phyloP scores from a whole-genome alignment of 2,797 vertebrate species.

The Enteromius unitaeniatus region DNA sequence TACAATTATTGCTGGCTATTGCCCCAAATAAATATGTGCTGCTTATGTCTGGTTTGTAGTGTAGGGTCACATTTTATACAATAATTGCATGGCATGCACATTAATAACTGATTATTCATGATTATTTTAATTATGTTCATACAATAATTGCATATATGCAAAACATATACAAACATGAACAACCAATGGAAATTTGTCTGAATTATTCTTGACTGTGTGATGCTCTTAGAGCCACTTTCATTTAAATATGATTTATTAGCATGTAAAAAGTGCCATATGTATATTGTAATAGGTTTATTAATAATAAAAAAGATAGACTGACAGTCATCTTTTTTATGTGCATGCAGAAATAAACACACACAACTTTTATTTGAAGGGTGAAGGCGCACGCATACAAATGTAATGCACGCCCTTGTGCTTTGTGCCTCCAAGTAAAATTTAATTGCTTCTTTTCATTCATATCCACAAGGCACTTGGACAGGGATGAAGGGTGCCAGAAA shows the following conservation, averaged over 20 bases:
- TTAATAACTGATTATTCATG: background rate
- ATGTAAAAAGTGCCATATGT: background rate
- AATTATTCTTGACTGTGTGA: background rate
- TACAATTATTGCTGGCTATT: no score
- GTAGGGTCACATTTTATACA: background rate
- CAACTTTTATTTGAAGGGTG: constrained; percentile 24
- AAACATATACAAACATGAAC: background rate
- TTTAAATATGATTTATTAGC: constrained; percentile 10
- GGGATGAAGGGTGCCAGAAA: constrained; percentile 55
- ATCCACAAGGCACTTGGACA: constrained; percentile 50
- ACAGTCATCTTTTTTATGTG: constrained; percentile 12
- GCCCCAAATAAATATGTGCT: no score
- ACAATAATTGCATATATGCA: background rate
- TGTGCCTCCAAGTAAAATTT: constrained; percentile 53
- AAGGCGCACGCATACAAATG: constrained; percentile 51
- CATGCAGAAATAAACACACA: constrained; percentile 21
- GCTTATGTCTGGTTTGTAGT: no score
- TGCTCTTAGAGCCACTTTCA: background rate
- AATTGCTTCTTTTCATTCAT: constrained; percentile 62
- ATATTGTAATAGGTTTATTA: background rate
- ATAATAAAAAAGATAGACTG: background rate
- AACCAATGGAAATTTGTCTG: background rate
- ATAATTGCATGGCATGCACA: background rate
- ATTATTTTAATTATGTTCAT: background rate
- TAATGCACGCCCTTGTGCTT: constrained; percentile 36